Base-by-base conservation (phyloP, 2,113 vertebrate genomes). In the Ascaphus truei region DNA sequence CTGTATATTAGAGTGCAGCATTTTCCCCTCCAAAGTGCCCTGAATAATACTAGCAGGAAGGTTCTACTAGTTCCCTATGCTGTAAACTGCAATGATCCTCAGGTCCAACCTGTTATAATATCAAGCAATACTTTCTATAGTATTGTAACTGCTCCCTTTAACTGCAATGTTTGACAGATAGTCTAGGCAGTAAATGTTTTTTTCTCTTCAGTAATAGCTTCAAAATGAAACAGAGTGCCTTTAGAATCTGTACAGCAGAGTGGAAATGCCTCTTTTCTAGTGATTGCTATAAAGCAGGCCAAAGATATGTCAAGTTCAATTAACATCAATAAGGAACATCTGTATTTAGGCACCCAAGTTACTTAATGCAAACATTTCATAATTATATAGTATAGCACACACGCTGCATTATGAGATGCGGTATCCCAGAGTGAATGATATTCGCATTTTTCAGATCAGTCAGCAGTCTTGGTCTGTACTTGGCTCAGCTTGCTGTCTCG, bases 261-360 rank as follows among this genome's bases (percentile, higher is more conserved):
- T 59, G 65, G 82, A 82, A 87, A 82, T 79, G 83, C 77, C 78
- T 84, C 73, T 60, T 59, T 60, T 69, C 55, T 50, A 79, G 84
- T 74, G 76, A 81, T 75, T 81, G 84, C 72, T 85, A 81, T 69
- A 82, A 83, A 83, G 81, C 88, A 85, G 86, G 88, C 91, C 89
- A 88, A 85, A 88, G 84, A 86, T 89, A 81, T 72, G 91, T 89
- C 91, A 90, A 77, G 77, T 85, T 82, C 87, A 90, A 91, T 92
- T 90, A 89, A 80, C 62, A 84, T 91, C 88, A 90, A 86, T 71
- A 76, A 88, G 79, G 86, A 90, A 88, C 90, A 92, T 90, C 89
- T 91, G 89, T 89, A 85, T 86, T 86, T 86, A 81, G 84, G 89
- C 84, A 87, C 84, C 86, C 83, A 82, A 75, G 77, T 84, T 85